A percentile compares a stretch with the other conserved stretches of the same genome.
These are phyloP conservation scores for Podabrus alpinus DNA, from an alignment of 2,888 invertebrate genomes.

Conservation along the genomic window DNA sequence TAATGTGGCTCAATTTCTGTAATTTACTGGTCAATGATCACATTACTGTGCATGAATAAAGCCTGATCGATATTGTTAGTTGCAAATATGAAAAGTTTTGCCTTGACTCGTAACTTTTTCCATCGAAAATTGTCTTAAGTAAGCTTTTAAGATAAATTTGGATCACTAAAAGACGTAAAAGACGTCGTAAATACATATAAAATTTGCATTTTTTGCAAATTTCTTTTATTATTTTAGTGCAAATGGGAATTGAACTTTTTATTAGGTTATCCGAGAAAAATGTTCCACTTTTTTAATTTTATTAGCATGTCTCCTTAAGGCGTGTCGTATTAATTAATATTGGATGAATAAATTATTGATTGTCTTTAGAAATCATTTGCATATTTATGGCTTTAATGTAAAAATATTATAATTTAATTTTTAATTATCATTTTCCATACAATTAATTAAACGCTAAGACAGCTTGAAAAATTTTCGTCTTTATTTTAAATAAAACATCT, in stretches of 20 bases:
- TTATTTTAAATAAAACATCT: conserved; percentile 5
- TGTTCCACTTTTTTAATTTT: not conserved
- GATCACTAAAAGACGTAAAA: not conserved
- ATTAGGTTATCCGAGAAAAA: not conserved
- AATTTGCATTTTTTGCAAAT: not conserved
- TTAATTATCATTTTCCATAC: not conserved
- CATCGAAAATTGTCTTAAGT: not conserved
- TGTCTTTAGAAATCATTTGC: not conserved
- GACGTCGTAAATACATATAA: not conserved
- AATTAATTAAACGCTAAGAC: not conserved
- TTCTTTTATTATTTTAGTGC: not conserved
- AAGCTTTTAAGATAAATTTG: not conserved
- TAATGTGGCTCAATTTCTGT: conserved; percentile 19
- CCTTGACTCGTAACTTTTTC: not conserved
- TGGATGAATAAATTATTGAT: not conserved
- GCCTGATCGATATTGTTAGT: conserved; percentile 13
- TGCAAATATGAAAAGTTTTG: not conserved
- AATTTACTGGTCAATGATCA: conserved; percentile 19
- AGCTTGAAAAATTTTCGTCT: not conserved
- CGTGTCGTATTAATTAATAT: not conserved
- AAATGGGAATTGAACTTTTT: not conserved
- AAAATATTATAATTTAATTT: not conserved
- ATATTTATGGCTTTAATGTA: not conserved
- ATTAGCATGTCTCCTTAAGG: not conserved
- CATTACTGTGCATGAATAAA: conserved; percentile 13